Conservation (phyloP, 2,888 invertebrate species). For the Zygothrica quintamaculata region DNA sequence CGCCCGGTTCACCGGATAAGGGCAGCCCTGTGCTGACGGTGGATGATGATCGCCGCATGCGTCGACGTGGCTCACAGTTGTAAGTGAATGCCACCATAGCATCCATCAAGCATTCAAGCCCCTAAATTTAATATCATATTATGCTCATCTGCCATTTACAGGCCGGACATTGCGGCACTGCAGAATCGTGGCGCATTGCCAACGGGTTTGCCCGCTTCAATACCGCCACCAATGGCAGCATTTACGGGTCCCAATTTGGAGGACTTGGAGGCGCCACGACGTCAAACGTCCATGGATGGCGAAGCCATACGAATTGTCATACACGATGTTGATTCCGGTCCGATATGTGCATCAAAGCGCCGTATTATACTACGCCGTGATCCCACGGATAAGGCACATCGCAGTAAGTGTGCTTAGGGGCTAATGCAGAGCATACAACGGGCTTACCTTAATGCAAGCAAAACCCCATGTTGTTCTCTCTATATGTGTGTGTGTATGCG, state of each 20-base stretch:
- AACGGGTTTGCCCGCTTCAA: slow-evolving; percentile 83
- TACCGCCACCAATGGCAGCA: slow-evolving; percentile 83
- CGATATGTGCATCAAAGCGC: slow-evolving; percentile 88
- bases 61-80: slow-evolving; percentile 93
- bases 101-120: too few relatives aligned
- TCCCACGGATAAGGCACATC: slow-evolving; percentile 92
- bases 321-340: slow-evolving; percentile 94
- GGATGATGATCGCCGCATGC: slow-evolving; percentile 90
- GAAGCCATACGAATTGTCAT: slow-evolving; percentile 97
- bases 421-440: slow-evolving; percentile 18
- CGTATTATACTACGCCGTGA: slow-evolving; percentile 91
- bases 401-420: slow-evolving; percentile 88
- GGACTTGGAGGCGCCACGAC: slow-evolving; percentile 87
- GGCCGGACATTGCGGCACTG: slow-evolving; percentile 90
- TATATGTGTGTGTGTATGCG: not conserved
- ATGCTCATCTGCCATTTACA: slow-evolving; percentile 70
- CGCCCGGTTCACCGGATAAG: slow-evolving; percentile 86
- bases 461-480: not conserved
- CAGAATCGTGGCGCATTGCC: slow-evolving; percentile 86
- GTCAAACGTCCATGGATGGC: slow-evolving; percentile 95
- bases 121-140: slow-evolving; percentile 14
- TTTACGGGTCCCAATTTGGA: slow-evolving; percentile 86
- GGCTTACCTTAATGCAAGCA: slow-evolving; percentile 27
- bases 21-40: slow-evolving; percentile 87
- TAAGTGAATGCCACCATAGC: slow-evolving; percentile 87